These are phyloP conservation scores for Apis laboriosa DNA, from an alignment of 1,140 invertebrate genomes.

Conservation along the genomic window DNA sequence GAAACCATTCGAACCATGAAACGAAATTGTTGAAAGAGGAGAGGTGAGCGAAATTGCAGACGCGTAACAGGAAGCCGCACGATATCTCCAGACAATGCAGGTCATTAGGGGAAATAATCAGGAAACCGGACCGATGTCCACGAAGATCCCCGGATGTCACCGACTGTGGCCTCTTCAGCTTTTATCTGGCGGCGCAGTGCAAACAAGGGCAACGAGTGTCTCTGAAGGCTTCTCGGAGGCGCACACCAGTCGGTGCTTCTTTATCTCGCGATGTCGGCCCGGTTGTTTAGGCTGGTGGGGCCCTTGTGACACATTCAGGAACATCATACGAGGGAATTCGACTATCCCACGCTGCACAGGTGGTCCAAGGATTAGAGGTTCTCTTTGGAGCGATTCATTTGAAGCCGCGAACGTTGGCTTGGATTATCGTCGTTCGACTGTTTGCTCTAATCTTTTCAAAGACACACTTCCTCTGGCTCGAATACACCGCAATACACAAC, in stretches of 20 bases:
- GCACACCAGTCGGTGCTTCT: conserved; percentile 30
- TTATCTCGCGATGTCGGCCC: conserved; percentile 58
- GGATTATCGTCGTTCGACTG: not conserved
- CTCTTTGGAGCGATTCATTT: conserved; percentile 34
- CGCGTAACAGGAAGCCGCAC: conserved; percentile 36
- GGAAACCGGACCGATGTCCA: not conserved
- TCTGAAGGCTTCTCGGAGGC: conserved; percentile 54
- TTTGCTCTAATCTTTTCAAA: not conserved
- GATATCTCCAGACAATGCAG: conserved; percentile 46
- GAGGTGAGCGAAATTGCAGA: conserved; percentile 2
- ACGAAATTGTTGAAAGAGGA: not conserved
- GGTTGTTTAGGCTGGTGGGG: conserved; percentile 65
- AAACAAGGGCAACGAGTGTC: conserved; percentile 45
- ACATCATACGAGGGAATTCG: conserved; percentile 45
- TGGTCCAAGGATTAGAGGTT: conserved; percentile 62
- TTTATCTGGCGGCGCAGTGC: conserved; percentile 50
- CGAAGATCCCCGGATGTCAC: conserved; percentile 49
- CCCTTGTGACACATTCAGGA: conserved; percentile 53
- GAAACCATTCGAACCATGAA: not conserved
- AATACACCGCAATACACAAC: not conserved
- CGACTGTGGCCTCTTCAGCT: conserved; percentile 43
- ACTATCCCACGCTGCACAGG: conserved; percentile 68
- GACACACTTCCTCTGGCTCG: too few species aligned
- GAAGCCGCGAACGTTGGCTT: not conserved
- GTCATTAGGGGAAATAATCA: conserved; percentile 38